Base-by-base conservation (phyloP, 2,113 vertebrate genomes). In the Poeciliopsis occidentalis region DNA sequence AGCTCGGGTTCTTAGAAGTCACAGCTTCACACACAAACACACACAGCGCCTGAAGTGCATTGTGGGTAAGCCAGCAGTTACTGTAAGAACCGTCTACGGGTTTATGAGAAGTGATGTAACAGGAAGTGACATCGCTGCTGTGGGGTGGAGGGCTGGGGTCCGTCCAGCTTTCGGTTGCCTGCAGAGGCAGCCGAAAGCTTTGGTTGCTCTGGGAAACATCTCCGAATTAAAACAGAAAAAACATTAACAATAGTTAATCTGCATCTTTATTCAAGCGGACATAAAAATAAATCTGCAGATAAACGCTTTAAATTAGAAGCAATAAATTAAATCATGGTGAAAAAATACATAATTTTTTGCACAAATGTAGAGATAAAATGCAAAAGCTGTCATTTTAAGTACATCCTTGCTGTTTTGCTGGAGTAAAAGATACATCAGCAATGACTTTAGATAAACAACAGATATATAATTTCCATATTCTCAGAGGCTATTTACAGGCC, bases 61-160 rank as follows among this genome's bases (percentile, higher is more conserved):
- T 86, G 67, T 89, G 87, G 89, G 84, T 76, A 84, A 76, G 60
- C 60, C 67, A 61, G 64, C 62, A 67, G 65, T 92, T 92, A 92
- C 91, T 84, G 88, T 89, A 92, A 92, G 17, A 77, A 29, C 62
- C 6, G n/a, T 19, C 74, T 31, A 71, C 32, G 22, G 19, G 26
- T 74, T 92, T 91, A 90, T 73, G 76, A 87, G 82, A 91, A 92
- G 88, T 79, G 88, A 87, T 37, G 75, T 89, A 71, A 81, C 61
- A 64, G 85, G 82, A 85, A 83, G 80, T 85, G 84, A 87, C 51
- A 32, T 89, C 69, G 63, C 54, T 1, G n/a, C 63, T 71, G 81
- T 34, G 37, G 63, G 67, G 29, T 54, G 37, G 34, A 26, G 65
- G 29, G 29, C 3, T 41, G 51, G 74, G 76, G 77, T 80, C 81